Evolutionary conservation across 2,888 invertebrate genomes (phyloP).

Genomic region (Cheilosia soror): DNA sequence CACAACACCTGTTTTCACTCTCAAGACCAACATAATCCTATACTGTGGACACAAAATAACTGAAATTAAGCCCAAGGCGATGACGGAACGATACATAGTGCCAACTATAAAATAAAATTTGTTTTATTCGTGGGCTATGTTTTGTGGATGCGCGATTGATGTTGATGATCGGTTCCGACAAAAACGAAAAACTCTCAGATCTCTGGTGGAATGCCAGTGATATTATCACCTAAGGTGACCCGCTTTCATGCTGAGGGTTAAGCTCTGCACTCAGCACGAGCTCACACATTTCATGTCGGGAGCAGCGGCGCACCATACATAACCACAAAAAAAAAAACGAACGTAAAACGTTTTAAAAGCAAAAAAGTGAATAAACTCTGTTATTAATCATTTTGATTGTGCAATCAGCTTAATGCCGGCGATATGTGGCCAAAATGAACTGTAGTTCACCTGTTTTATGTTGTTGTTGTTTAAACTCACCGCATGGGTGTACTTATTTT

Average conservation of each 20-base stretch:
- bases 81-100: constrained; percentile 39
- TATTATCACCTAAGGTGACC: constrained; percentile 64
- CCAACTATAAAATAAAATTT: constrained; percentile 3
- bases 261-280: constrained; percentile 52
- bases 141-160: constrained; percentile 35
- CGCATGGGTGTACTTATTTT: not conserved
- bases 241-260: constrained; percentile 69
- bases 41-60: constrained; percentile 54
- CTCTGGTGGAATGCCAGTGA: constrained; percentile 26
- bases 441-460: constrained; percentile 49
- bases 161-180: constrained; percentile 51
- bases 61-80: constrained; percentile 70
- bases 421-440: constrained; percentile 41
- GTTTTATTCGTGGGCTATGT: constrained; percentile 43
- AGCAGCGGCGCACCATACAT: not conserved
- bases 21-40: not conserved
- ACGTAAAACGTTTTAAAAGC: constrained; percentile 15
- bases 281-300: constrained; percentile 35
- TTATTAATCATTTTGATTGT: constrained; percentile 68
- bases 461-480: not conserved
- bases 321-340: not conserved
- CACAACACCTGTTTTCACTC: constrained; percentile 50
- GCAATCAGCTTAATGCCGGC: constrained; percentile 39
- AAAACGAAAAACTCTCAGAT: constrained; percentile 9
- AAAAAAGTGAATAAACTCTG: constrained; percentile 27